Percentiles rank a stretch among this genome's conserved stretches.
phyloP scores from a whole-genome alignment of 2,113 vertebrate species.

The Clarias gariepinus region DNA sequence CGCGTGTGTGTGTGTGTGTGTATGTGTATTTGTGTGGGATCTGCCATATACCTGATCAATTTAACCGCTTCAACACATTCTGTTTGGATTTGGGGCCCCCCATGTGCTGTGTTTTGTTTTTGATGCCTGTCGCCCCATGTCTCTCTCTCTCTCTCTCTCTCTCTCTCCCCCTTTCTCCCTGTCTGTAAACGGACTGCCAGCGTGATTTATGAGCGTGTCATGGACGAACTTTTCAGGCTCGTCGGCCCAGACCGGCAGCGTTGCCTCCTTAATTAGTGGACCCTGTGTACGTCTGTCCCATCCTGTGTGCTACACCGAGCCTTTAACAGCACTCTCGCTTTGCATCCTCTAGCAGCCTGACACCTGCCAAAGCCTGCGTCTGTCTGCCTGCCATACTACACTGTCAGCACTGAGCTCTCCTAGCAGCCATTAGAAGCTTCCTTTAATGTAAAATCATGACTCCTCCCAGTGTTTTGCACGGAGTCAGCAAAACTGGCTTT shows the following conservation, averaged over 20 bases:
- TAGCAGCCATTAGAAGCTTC: conserved; percentile 36
- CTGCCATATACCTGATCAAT: conserved; percentile 82
- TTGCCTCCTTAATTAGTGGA: conserved; percentile 86
- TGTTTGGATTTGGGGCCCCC: conserved; percentile 78
- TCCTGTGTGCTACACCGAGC: conserved; percentile 61
- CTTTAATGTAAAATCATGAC: conserved; percentile 33
- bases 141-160: conserved; percentile 62
- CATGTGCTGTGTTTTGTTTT: conserved; percentile 56
- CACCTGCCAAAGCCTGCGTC: conserved; percentile 39
- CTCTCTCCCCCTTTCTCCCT: conserved; percentile 54
- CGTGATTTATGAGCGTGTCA: conserved; percentile 93
- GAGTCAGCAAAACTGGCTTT: conserved; percentile 34
- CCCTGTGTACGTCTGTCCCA: conserved; percentile 21
- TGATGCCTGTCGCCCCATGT: conserved; percentile 62
- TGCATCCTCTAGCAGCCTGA: conserved; percentile 35
- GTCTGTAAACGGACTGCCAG: conserved; percentile 85
- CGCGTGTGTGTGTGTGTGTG: conserved; percentile 15
- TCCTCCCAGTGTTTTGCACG: conserved; percentile 23
- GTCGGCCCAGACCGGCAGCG: conserved; percentile 80
- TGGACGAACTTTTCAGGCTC: conserved; percentile 82
- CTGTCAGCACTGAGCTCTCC: conserved; percentile 35
- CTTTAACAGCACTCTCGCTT: conserved; percentile 72
- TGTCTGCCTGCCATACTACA: conserved; percentile 26
- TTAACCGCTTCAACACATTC: conserved; percentile 85
- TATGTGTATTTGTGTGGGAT: conserved; percentile 34